Conservation (phyloP, 2,113 vertebrate species). For the Neolamprologus ventralis region DNA sequence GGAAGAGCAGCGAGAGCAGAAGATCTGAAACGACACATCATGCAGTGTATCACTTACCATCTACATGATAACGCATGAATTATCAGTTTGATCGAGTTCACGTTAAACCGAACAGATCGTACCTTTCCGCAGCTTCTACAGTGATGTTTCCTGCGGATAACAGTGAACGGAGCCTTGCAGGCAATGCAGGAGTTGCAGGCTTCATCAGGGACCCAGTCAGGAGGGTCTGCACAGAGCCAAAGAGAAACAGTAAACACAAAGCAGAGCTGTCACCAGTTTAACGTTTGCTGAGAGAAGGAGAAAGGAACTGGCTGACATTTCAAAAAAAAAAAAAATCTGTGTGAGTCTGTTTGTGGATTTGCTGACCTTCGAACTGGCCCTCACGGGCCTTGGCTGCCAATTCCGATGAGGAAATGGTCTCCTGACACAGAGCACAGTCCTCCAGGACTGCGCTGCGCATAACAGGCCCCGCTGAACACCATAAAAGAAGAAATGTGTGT, state of each 20-base stretch:
- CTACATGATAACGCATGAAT: not conserved
- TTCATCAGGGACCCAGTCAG: conserved; percentile 97
- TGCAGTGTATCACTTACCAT: not conserved
- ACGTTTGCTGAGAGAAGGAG: not conserved
- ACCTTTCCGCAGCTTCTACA: conserved; percentile 98
- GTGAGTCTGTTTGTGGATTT: not conserved
- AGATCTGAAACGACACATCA: conserved; percentile 79
- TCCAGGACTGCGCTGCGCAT: conserved; percentile 83
- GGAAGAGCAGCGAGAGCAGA: conserved; percentile 96
- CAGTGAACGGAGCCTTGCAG: conserved; percentile 95
- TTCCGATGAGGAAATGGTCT: conserved; percentile 88
- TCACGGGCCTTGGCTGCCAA: conserved; percentile 86
- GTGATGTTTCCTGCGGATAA: conserved; percentile 96
- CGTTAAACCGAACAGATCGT: not conserved
- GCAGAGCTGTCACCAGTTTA: not conserved
- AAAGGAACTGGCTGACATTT: not conserved
- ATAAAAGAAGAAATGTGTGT: not conserved
- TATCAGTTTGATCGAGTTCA: not conserved
- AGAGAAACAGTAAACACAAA: conserved; percentile 28
- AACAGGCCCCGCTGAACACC: conserved; percentile 72
- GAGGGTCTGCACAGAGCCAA: conserved; percentile 77
- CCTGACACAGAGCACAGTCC: conserved; percentile 93
- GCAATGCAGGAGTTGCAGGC: conserved; percentile 88
- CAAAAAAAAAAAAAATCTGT: not conserved
- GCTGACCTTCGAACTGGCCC: conserved; percentile 91